Base-by-base conservation (phyloP, 2,113 vertebrate genomes). In the Dipodomys ordii region DNA sequence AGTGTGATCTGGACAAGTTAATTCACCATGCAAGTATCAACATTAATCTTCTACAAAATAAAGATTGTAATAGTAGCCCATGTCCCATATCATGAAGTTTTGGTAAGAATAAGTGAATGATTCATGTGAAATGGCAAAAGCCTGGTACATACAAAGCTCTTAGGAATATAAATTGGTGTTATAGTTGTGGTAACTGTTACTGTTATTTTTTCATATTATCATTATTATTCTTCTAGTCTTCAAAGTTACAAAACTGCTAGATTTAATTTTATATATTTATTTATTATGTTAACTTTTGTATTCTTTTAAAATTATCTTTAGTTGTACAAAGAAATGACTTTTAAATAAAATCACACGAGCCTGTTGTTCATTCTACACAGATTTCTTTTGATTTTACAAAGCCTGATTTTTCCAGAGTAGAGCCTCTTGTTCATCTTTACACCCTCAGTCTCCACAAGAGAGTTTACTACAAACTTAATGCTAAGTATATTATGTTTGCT, bases 21-120 rank as follows among this genome's bases (percentile, higher is more conserved):
- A 46, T 76, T 83, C 15, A 84, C 16, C 16, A 87, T 27, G 69
- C 73, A n/a, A 64, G 27, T 77, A 32, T 87, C 68, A 64, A 19
- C 81, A 12, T 80, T 77, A 74, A 46, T 84, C 73, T 84, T 91
- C 35, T 85, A 35, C 62, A 83, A 53, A 92, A 92, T 87, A 2
- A 67, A 16, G 25, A 74, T 87, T 22, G 60, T 44, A 44, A 32
- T 79, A 84, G 13, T 81, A 49, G 8, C 67, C 32, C 18, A 79
- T 44, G 22, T 69, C 25, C 73, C 23, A 60, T 28, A 15, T 80
- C 27, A 88, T 32, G 67, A 65, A 64, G 6, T 44, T 76, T 7
- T 90, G 39, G 7, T 82, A 91, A 82, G 12, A 81, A 85, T 91
- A 82, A 95, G 7, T 83, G 28, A 89, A 12, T 77, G 73, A 71